Percentiles rank a stretch among this genome's conserved stretches.
Conservation (phyloP, 2,113 vertebrate genomes). For the Phoenicopterus ruber region DNA sequence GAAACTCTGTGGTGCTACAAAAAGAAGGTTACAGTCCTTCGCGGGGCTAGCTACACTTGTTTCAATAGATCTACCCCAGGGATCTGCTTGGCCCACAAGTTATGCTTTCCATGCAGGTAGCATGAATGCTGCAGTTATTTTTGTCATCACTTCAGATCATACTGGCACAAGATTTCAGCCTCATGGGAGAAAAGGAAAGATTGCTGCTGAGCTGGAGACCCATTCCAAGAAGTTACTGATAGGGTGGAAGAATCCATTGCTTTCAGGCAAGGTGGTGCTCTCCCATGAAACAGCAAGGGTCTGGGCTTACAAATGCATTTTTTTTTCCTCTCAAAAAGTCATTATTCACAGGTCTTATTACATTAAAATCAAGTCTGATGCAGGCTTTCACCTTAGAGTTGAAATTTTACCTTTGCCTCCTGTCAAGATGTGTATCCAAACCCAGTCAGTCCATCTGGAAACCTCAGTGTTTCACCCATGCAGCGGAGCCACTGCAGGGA, state of each 20-base stretch:
- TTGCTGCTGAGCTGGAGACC: background rate
- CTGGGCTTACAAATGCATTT: background rate
- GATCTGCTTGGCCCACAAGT: background rate
- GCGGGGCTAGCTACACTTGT: background rate
- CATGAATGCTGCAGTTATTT: background rate
- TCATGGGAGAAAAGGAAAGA: background rate
- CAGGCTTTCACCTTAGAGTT: background rate
- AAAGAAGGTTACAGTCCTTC: background rate
- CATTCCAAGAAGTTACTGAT: background rate
- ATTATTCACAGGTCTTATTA: background rate
- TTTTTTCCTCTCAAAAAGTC: background rate
- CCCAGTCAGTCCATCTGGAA: background rate
- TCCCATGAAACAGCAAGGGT: background rate
- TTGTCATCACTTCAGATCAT: background rate
- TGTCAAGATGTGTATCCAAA: background rate
- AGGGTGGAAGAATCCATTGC: background rate
- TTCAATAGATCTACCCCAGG: background rate
- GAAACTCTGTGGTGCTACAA: background rate
- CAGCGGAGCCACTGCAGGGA: background rate
- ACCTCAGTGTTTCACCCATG: background rate
- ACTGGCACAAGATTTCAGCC: background rate
- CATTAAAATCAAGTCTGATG: background rate
- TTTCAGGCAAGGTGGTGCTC: background rate
- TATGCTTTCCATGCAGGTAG: background rate
- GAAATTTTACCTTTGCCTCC: background rate